phyloP scores from a whole-genome alignment of 2,888 invertebrate species.

The Drosophila subquinaria region DNA sequence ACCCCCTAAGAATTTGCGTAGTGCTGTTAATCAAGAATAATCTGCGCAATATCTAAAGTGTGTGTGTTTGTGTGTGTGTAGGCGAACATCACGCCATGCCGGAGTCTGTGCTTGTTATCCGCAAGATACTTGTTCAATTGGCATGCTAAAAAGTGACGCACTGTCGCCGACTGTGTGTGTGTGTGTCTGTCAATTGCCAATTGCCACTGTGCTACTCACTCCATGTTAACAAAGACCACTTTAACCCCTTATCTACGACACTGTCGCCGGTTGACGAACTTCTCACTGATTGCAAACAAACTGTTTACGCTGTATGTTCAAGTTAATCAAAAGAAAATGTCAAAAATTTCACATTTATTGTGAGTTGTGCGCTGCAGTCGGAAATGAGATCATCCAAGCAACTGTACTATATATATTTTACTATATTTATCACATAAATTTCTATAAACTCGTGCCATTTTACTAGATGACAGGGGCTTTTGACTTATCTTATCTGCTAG shows the following conservation, averaged over 20 bases:
- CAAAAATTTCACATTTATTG: background rate
- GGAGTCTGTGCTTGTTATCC: conserved; percentile 40
- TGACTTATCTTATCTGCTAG: conserved; percentile 54
- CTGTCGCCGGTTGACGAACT: conserved; percentile 22
- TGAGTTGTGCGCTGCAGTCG: conserved; percentile 64
- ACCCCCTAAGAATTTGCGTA: conserved; percentile 18
- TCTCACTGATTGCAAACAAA: conserved; percentile 13
- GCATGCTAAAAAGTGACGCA: conserved; percentile 55
- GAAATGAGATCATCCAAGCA: conserved; percentile 62
- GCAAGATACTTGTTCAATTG: conserved; percentile 49
- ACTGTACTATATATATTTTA: conserved; percentile 1
- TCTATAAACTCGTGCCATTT: conserved; percentile 23
- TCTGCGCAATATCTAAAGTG: conserved; percentile 4
- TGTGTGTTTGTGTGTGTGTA: conserved; percentile 38
- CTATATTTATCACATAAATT: background rate
- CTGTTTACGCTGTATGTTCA: conserved; percentile 12
- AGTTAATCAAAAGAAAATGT: conserved; percentile 20
- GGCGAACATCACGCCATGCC: conserved; percentile 44
- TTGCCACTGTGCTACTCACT: background rate
- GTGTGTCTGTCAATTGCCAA: conserved; percentile 3
- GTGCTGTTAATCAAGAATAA: conserved; percentile 43
- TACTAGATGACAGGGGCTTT: conserved; percentile 2
- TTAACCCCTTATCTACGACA: conserved; percentile 13
- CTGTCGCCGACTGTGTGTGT: background rate
- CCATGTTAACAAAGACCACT: conserved; percentile 12